phyloP scores from a whole-genome alignment of 2,888 invertebrate species.

The Drosophila paranaensis region DNA sequence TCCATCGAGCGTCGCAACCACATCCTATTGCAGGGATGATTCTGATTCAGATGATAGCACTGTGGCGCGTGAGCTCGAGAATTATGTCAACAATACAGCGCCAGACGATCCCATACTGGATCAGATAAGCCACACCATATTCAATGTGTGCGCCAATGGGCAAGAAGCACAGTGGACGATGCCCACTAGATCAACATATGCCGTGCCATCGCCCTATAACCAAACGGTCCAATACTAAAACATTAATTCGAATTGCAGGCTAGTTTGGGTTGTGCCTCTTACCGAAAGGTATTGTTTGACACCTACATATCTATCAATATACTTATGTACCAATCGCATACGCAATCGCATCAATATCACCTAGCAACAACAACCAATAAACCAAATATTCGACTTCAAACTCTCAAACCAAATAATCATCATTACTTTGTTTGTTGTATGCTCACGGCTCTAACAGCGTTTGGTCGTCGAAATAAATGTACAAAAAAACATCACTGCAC shows the following conservation, averaged over 20 bases:
- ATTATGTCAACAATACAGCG: constrained; percentile 39
- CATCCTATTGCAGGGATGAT: constrained; percentile 52
- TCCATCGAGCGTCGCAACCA: constrained; percentile 48
- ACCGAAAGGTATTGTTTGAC: constrained; percentile 62
- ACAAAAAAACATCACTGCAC: constrained; percentile 29
- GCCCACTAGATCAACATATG: constrained; percentile 34
- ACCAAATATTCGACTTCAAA: constrained; percentile 8
- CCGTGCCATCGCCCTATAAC: constrained; percentile 52
- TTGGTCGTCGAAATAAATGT: neutral
- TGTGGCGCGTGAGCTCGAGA: constrained; percentile 49
- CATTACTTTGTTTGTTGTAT: constrained; percentile 19
- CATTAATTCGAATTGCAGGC: constrained; percentile 16
- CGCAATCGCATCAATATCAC: constrained; percentile 43
- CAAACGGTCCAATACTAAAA: constrained; percentile 46
- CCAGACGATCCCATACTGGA: constrained; percentile 59
- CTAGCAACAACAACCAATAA: constrained; percentile 1
- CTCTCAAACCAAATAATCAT: neutral
- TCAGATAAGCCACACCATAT: constrained; percentile 50
- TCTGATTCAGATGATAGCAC: constrained; percentile 69
- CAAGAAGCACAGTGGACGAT: constrained; percentile 34
- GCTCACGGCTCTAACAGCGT: constrained; percentile 10
- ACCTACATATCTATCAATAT: constrained; percentile 34
- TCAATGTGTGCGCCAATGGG: constrained; percentile 29
- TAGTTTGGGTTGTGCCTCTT: constrained; percentile 41
- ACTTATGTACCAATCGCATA: constrained; percentile 44